Evolutionary conservation across 92 coral and sea anemone genomes (phyloP).

Genomic region (Anthopleura xanthogrammica): DNA sequence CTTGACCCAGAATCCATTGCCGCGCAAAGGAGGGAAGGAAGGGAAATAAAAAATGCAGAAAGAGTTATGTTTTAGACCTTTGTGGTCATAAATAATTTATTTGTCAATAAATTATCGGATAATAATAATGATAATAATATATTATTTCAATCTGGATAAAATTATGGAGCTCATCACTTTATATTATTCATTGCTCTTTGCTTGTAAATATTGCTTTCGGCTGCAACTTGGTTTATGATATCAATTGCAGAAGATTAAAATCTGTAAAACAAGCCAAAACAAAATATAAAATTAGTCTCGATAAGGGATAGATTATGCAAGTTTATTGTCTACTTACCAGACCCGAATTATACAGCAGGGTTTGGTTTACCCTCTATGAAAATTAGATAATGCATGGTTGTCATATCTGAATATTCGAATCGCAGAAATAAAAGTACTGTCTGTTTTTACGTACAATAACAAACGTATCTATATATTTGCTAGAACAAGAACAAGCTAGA

Average conservation of each 20-base stretch:
- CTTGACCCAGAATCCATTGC: no score
- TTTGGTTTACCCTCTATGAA: no score
- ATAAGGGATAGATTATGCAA: no score
- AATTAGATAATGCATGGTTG: no score
- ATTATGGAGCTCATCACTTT: slow-evolving; percentile 12
- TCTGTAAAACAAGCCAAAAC: background rate
- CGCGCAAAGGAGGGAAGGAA: no score
- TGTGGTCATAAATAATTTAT: slow-evolving; percentile 39
- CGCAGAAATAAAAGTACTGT: no score
- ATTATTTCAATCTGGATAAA: slow-evolving; percentile 38
- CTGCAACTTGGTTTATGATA: background rate
- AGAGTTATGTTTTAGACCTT: slow-evolving; percentile 8
- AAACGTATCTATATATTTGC: no score
- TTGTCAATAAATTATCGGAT: slow-evolving; percentile 28
- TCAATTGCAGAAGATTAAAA: slow-evolving; percentile 2
- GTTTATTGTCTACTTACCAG: no score
- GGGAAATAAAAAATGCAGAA: background rate
- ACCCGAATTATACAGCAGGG: no score
- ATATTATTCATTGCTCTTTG: background rate
- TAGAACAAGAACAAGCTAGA: no score
- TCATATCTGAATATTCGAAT: no score
- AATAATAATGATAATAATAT: slow-evolving; percentile 23
- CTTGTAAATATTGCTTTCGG: background rate
- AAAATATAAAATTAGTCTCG: background rate
- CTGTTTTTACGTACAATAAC: no score